phyloP scores from a whole-genome alignment of 2,113 vertebrate species.

The Pipa parva region DNA sequence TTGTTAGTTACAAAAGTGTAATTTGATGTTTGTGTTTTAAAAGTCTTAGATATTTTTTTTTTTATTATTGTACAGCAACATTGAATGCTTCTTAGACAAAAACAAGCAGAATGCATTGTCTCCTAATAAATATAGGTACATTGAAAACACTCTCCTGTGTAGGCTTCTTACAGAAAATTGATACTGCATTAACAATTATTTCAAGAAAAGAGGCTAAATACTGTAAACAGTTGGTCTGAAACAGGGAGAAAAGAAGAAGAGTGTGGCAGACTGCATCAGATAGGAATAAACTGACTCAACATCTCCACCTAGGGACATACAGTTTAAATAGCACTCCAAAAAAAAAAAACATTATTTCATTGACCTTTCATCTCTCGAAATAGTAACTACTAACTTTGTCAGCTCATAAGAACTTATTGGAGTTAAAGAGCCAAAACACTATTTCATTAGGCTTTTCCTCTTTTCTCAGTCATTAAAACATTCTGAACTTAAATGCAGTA shows the following conservation, averaged over 20 bases:
- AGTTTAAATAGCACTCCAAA: conserved; percentile 60
- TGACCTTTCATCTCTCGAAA: conserved; percentile 56
- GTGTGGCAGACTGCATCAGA: conserved; percentile 43
- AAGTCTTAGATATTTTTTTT: too few species aligned
- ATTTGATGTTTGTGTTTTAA: not conserved
- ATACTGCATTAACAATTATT: conserved; percentile 47
- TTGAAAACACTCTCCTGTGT: conserved; percentile 8
- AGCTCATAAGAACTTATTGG: conserved; percentile 1
- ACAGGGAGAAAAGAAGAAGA: conserved; percentile 37
- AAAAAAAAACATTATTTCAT: conserved; percentile 27
- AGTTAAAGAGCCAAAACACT: not conserved
- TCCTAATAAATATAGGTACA: conserved; percentile 13
- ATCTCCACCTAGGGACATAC: conserved; percentile 74
- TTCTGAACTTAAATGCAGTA: not conserved
- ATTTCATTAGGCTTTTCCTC: not conserved
- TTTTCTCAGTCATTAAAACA: not conserved
- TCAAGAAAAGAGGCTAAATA: conserved; percentile 59
- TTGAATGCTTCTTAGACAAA: not conserved
- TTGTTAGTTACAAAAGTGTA: not conserved
- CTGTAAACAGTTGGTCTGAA: conserved; percentile 53
- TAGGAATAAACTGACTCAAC: conserved; percentile 66
- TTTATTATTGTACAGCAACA: not conserved
- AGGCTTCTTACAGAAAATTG: conserved; percentile 48
- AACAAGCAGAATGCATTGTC: conserved; percentile 27
- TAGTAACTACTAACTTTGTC: conserved; percentile 17